phyloP scores from a whole-genome alignment of 2,888 invertebrate genomes.

The Scaptomyza flava region DNA sequence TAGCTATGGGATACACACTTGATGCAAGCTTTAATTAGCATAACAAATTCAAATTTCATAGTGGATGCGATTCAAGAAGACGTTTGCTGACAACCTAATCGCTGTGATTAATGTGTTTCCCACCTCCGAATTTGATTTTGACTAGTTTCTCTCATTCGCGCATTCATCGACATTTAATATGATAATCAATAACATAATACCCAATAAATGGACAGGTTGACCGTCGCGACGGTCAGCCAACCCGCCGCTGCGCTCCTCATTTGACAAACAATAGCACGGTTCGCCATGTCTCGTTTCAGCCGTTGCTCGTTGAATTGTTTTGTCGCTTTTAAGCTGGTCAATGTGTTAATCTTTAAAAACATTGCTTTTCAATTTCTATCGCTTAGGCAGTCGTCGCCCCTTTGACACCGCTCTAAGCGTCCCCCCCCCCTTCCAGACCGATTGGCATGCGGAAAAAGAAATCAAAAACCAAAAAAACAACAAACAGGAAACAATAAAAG shows the following conservation, averaged over 20 bases:
- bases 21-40: slow-evolving; percentile 45
- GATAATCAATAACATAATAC: slow-evolving; percentile 46
- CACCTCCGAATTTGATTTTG: slow-evolving; percentile 24
- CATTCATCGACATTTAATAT: slow-evolving; percentile 12
- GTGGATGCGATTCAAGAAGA: background rate
- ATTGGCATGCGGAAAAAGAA: slow-evolving; percentile 68
- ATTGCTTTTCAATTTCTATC: slow-evolving; percentile 59
- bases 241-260: slow-evolving; percentile 26
- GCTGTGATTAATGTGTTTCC: slow-evolving; percentile 52
- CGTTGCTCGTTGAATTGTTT: slow-evolving; percentile 3
- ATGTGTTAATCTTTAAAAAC: slow-evolving; percentile 65
- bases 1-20: slow-evolving; percentile 1
- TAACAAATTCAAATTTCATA: slow-evolving; percentile 36
- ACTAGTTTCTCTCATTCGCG: slow-evolving; percentile 19
- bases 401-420: no score
- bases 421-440: slow-evolving; percentile 4
- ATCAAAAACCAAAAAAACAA: slow-evolving; percentile 20
- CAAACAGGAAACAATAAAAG: background rate
- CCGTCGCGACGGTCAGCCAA: slow-evolving; percentile 53
- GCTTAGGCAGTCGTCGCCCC: background rate
- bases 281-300: slow-evolving; percentile 24
- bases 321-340: slow-evolving; percentile 18
- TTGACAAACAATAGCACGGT: slow-evolving; percentile 32
- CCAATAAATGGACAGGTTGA: slow-evolving; percentile 58
- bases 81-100: slow-evolving; percentile 51